Percentiles rank a stretch among this genome's conserved stretches.
These are phyloP conservation scores for Ivindomyrus marchei DNA, from an alignment of 2,113 vertebrate genomes.

Conservation along the genomic window DNA sequence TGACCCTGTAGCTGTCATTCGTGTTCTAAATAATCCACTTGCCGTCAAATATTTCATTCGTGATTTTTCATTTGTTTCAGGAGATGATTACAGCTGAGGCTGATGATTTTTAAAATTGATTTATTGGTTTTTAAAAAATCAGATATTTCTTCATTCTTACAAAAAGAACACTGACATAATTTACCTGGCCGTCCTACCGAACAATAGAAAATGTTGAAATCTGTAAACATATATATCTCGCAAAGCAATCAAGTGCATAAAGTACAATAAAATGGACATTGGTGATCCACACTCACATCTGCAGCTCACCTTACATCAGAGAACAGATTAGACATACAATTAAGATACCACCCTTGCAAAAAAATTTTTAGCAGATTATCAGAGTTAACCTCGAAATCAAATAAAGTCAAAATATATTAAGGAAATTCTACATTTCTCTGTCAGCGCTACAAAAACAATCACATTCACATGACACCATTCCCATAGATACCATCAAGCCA, in stretches of 20 bases:
- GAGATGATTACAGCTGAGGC: neutral
- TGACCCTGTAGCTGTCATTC: neutral
- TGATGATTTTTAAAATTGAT: conserved; percentile 2
- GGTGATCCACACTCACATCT: neutral
- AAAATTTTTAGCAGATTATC: neutral
- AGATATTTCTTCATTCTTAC: neutral
- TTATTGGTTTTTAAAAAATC: conserved; percentile 7
- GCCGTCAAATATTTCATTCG: neutral
- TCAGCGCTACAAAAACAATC: neutral
- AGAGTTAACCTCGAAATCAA: neutral
- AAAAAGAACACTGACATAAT: conserved; percentile 2
- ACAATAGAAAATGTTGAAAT: conserved; percentile 16
- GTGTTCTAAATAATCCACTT: neutral
- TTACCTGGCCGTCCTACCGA: neutral
- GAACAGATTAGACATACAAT: neutral
- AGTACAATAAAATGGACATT: neutral
- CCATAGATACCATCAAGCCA: neutral
- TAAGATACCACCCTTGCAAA: neutral
- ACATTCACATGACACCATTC: conserved; percentile 6
- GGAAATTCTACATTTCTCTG: neutral
- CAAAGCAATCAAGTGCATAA: conserved; percentile 1
- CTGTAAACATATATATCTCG: conserved; percentile 7
- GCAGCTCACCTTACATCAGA: conserved; percentile 2
- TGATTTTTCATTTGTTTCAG: neutral
- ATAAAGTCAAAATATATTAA: neutral